Percentiles rank a stretch among this genome's conserved stretches.
These are phyloP conservation scores for Halocynthia roretzi DNA, from an alignment of 23 tunicate genomes.

Conservation along the genomic window DNA sequence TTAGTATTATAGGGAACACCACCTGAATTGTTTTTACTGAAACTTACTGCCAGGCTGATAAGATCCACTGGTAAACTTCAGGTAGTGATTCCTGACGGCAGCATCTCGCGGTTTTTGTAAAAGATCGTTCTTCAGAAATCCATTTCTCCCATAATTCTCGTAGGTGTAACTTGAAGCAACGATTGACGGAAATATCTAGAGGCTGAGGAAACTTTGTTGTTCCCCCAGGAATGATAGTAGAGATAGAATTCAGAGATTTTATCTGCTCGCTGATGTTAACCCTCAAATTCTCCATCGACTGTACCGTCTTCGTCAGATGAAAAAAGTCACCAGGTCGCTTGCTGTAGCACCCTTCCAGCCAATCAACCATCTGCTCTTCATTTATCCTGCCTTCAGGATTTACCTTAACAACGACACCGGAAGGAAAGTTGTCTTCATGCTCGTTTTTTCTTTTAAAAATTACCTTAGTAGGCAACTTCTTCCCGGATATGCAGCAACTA, in stretches of 20 bases:
- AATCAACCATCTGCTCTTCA: constrained; percentile 53
- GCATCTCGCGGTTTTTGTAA: constrained; percentile 48
- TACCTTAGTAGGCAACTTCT: constrained; percentile 48
- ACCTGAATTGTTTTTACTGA: constrained; percentile 33
- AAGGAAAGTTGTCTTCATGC: constrained; percentile 29
- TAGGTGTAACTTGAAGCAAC: constrained; percentile 42
- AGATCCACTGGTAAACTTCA: constrained; percentile 45
- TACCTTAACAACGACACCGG: constrained; percentile 54
- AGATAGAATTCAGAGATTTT: constrained; percentile 45
- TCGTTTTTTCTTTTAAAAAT: constrained; percentile 42
- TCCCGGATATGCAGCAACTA: constrained; percentile 41
- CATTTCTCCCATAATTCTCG: constrained; percentile 57
- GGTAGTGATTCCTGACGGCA: constrained; percentile 41
- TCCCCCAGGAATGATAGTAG: constrained; percentile 53
- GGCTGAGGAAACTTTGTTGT: constrained; percentile 59
- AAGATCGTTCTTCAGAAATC: constrained; percentile 49
- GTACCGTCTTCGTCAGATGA: constrained; percentile 39
- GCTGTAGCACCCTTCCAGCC: constrained; percentile 46
- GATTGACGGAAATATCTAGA: constrained; percentile 55
- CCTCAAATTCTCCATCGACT: constrained; percentile 44
- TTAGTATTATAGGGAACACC: too few species aligned
- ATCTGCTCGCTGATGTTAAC: constrained; percentile 42
- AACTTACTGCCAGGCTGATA: constrained; percentile 40
- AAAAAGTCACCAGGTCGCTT: constrained; percentile 51
- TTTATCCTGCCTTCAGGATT: constrained; percentile 58